phyloP scores from a whole-genome alignment of 2,888 invertebrate genomes.

The Sycophila texana region DNA sequence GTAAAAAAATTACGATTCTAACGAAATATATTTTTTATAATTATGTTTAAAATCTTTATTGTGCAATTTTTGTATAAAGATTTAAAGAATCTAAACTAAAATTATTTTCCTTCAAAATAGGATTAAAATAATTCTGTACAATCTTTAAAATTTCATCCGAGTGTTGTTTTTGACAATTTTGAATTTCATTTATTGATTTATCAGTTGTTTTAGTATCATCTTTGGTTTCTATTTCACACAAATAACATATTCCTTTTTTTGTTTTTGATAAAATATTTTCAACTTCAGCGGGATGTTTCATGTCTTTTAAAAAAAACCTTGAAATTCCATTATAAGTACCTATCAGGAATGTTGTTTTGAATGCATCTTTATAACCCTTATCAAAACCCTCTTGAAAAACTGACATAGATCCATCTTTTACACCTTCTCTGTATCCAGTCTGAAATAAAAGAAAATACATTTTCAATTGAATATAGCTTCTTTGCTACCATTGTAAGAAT shows the following conservation, averaged over 20 bases:
- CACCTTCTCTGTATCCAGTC: conserved; percentile 84
- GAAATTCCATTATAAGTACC: conserved; percentile 77
- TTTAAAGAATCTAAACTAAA: conserved; percentile 39
- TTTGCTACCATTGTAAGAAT: conserved; percentile 1
- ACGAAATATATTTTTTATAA: too few species aligned
- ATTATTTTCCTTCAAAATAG: conserved; percentile 60
- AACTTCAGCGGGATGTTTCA: conserved; percentile 63
- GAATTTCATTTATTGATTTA: conserved; percentile 63
- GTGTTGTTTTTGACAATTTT: conserved; percentile 66
- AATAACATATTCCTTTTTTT: conserved; percentile 67
- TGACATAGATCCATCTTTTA: conserved; percentile 80
- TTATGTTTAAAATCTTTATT: conserved; percentile 2
- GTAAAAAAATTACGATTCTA: too few species aligned
- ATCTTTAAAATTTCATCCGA: conserved; percentile 62
- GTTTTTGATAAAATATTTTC: conserved; percentile 63
- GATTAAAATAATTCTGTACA: conserved; percentile 66
- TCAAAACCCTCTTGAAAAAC: conserved; percentile 85
- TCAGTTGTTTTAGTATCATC: conserved; percentile 47
- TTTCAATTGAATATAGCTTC: not conserved
- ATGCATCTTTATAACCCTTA: conserved; percentile 82
- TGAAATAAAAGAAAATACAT: conserved; percentile 65
- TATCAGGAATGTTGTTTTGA: conserved; percentile 79
- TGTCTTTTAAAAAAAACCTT: conserved; percentile 55
- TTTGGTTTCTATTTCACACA: conserved; percentile 63
- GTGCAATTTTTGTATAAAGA: conserved; percentile 24